phyloP scores from a whole-genome alignment of 2,888 invertebrate species.

The Rhabditoides inermis region DNA sequence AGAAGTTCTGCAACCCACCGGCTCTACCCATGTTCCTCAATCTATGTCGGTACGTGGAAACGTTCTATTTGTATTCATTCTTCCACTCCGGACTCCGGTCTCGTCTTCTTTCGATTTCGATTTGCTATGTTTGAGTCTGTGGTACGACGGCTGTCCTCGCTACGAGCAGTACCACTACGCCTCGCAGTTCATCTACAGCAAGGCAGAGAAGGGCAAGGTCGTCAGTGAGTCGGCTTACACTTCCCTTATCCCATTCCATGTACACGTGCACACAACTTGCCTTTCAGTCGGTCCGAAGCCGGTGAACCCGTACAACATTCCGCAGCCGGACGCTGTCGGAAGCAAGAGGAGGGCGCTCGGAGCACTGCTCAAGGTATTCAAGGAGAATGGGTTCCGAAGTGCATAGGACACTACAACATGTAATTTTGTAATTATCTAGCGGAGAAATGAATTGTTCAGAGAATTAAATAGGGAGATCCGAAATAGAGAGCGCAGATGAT shows the following conservation, averaged over 20 bases:
- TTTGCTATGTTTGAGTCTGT: slow-evolving; percentile 14
- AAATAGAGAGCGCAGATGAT: too few species aligned
- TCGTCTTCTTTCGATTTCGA: not conserved
- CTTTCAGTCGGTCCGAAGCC: slow-evolving; percentile 19
- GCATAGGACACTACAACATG: too few species aligned
- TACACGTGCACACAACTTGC: not conserved
- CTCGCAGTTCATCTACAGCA: slow-evolving; percentile 43
- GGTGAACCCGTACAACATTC: slow-evolving; percentile 19
- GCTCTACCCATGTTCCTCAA: slow-evolving; percentile 43
- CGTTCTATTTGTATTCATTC: not conserved
- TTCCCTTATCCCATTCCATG: not conserved
- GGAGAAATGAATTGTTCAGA: too few species aligned
- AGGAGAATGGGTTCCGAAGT: too few species aligned
- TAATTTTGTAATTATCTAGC: too few species aligned
- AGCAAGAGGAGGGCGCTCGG: too few species aligned
- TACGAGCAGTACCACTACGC: slow-evolving; percentile 43
- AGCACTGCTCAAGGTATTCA: too few species aligned
- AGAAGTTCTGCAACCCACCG: slow-evolving; percentile 45
- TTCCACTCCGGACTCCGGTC: slow-evolving; percentile 4
- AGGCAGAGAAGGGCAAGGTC: slow-evolving; percentile 45
- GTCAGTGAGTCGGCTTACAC: slow-evolving; percentile 7
- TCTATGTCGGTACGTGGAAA: slow-evolving; percentile 29
- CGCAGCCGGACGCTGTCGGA: slow-evolving; percentile 9
- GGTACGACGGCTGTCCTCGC: slow-evolving; percentile 44
- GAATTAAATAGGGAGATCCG: too few species aligned